Conservation (phyloP, 2,888 invertebrate species). For the Epirrita christyi region DNA sequence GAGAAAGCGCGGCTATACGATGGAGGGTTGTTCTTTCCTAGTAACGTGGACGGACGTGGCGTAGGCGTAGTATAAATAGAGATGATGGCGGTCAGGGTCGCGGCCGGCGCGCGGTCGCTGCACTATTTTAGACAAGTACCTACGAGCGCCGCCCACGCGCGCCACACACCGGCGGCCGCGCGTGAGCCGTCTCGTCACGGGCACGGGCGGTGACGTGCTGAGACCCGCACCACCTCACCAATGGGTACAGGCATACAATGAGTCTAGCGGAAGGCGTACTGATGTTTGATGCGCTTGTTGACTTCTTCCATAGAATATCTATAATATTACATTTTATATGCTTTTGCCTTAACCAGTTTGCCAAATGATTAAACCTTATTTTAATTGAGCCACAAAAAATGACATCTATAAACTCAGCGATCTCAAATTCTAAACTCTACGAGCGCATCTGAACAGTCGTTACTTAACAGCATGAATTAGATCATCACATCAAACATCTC, state of each 20-base stretch:
- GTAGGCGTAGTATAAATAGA: conserved; percentile 65
- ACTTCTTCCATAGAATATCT: too few relatives aligned
- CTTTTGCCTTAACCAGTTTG: too few relatives aligned
- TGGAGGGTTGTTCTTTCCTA: conserved; percentile 7
- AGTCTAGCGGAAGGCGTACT: too few relatives aligned
- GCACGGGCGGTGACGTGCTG: conserved; percentile 8
- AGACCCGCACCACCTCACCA: neutral
- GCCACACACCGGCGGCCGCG: neutral
- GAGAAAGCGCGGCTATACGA: neutral
- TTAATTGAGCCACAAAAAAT: too few relatives aligned
- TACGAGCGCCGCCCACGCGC: conserved; percentile 34
- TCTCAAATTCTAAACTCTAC: too few relatives aligned
- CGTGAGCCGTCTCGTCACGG: too few relatives aligned
- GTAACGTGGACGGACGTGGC: conserved; percentile 26
- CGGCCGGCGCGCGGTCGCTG: conserved; percentile 59
- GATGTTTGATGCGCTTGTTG: too few relatives aligned
- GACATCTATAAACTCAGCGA: too few relatives aligned
- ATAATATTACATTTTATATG: too few relatives aligned
- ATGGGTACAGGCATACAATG: too few relatives aligned
- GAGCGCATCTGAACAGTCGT: neutral
- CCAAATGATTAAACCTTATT: too few relatives aligned
- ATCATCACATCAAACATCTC: too few relatives aligned
- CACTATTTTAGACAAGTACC: conserved; percentile 42
- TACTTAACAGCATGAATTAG: conserved; percentile 1
- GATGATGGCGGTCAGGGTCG: conserved; percentile 62